phyloP scores from a whole-genome alignment of 92 coral and sea anemone genomes.

The Umimayanthus kanabou region DNA sequence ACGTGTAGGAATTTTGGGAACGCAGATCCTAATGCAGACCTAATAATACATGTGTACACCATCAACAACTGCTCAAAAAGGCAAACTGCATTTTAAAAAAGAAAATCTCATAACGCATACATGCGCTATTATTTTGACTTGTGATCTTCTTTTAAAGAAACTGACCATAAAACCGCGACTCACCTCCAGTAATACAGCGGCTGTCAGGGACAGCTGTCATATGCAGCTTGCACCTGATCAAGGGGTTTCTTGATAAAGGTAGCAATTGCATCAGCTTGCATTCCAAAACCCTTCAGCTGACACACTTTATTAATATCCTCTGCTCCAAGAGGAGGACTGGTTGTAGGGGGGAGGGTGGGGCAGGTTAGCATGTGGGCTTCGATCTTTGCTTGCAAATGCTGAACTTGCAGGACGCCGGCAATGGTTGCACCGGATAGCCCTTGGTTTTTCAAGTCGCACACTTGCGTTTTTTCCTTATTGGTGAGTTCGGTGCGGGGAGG shows the following conservation, averaged over 20 bases:
- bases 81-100: no score
- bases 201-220: neutral
- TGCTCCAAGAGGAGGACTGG: neutral
- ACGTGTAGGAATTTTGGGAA: no score
- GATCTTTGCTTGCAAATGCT: neutral
- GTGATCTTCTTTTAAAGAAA: neutral
- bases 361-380: neutral
- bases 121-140: no score
- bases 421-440: neutral
- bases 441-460: neutral
- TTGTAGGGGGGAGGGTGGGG: conserved; percentile 17
- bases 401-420: neutral
- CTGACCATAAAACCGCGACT: neutral
- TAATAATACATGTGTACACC: no score
- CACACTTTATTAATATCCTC: neutral
- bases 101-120: no score
- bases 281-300: neutral
- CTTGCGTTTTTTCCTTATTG: neutral
- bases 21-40: no score
- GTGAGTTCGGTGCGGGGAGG: neutral
- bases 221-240: neutral
- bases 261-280: neutral
- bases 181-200: neutral
- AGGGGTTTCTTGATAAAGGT: neutral
- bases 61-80: no score